These are phyloP conservation scores for Sitodiplosis mosellana DNA, from an alignment of 1,140 invertebrate genomes.

Conservation along the genomic window DNA sequence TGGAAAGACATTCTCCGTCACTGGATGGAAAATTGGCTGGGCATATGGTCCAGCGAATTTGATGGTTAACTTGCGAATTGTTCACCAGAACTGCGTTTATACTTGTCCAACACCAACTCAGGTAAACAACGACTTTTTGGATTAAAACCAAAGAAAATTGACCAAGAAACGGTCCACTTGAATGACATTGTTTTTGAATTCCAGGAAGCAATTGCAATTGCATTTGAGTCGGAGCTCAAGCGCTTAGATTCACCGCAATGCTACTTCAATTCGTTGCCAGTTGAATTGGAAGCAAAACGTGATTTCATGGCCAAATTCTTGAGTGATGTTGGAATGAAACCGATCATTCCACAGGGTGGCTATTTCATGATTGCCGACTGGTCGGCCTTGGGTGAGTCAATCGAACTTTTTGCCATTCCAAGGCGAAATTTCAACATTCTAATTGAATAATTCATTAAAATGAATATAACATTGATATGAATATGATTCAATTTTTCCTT, in stretches of 20 bases:
- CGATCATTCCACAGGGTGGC: slow-evolving; percentile 86
- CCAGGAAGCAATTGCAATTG: slow-evolving; percentile 81
- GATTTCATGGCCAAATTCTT: slow-evolving; percentile 68
- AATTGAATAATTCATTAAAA: slow-evolving; percentile 1
- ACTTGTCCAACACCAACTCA: slow-evolving; percentile 64
- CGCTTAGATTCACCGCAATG: slow-evolving; percentile 55
- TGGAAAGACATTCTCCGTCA: slow-evolving; percentile 94
- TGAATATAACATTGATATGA: slow-evolving; percentile 1
- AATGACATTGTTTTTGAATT: too few species aligned
- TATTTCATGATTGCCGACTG: slow-evolving; percentile 96
- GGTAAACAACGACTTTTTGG: too few species aligned
- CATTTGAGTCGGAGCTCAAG: slow-evolving; percentile 62
- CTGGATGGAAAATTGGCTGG: slow-evolving; percentile 98
- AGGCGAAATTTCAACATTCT: too few species aligned
- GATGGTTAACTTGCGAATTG: slow-evolving; percentile 60
- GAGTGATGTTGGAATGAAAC: slow-evolving; percentile 64
- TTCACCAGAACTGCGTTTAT: slow-evolving; percentile 91
- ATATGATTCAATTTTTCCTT: slow-evolving; percentile 16
- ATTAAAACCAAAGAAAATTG: too few species aligned
- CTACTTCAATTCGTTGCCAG: slow-evolving; percentile 64
- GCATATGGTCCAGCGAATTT: slow-evolving; percentile 71
- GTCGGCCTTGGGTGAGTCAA: slow-evolving; percentile 43
- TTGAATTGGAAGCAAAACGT: slow-evolving; percentile 65
- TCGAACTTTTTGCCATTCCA: slow-evolving; percentile 1
- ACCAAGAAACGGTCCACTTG: too few species aligned